Percentiles rank a stretch among this genome's conserved stretches.
phyloP scores from a whole-genome alignment of 2,113 vertebrate genomes.

The Tricholaema leucomelas region DNA sequence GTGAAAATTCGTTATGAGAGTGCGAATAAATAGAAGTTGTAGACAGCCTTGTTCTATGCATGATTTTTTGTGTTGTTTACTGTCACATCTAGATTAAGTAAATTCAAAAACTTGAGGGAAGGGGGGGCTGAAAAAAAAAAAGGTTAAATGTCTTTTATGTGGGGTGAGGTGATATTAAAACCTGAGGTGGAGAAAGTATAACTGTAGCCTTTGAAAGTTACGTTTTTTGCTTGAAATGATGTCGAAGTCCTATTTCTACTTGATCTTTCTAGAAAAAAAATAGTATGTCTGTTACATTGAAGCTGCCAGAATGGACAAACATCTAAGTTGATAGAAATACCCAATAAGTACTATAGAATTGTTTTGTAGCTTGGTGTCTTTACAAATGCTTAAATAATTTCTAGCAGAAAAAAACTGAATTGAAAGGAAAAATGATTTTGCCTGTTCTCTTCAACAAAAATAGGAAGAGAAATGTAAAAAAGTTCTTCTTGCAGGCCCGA shows the following conservation, averaged over 20 bases:
- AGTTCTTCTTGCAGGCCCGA: slow-evolving; percentile 81
- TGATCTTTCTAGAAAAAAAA: neutral
- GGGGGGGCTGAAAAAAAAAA: neutral
- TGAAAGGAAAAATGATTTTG: neutral
- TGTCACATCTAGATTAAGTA: neutral
- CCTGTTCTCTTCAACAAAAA: neutral
- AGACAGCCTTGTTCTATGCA: neutral
- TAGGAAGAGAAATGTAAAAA: neutral
- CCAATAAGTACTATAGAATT: neutral
- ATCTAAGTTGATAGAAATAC: neutral
- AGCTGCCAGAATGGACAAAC: neutral
- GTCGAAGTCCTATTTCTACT: neutral
- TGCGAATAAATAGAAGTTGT: neutral
- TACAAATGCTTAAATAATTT: neutral
- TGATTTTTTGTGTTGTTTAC: neutral
- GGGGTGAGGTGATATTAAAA: neutral
- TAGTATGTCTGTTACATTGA: neutral
- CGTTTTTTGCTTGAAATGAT: neutral
- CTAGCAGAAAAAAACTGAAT: neutral
- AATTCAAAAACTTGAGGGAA: neutral
- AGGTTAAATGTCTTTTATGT: neutral
- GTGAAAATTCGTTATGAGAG: neutral
- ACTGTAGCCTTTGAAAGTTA: neutral
- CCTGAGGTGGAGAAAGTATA: accelerated
- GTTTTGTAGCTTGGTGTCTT: neutral